These are phyloP conservation scores for Sebastes melanostomus DNA, from an alignment of 2,797 vertebrate genomes.

Conservation along the genomic window DNA sequence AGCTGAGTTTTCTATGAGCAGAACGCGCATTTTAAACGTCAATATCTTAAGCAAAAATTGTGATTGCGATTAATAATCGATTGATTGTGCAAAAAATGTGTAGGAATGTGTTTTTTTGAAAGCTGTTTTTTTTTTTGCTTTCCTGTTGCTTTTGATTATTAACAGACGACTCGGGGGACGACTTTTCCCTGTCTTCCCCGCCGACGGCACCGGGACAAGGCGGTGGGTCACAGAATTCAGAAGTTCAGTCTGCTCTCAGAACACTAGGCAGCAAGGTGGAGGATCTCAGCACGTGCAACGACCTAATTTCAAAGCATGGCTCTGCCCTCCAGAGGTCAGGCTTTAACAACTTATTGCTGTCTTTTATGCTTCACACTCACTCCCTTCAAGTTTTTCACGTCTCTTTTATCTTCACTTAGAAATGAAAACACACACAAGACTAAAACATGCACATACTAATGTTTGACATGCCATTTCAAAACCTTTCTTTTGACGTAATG, in stretches of 20 bases:
- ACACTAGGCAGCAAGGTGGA: conserved; percentile 95
- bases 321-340: conserved; percentile 92
- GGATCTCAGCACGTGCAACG: conserved; percentile 96
- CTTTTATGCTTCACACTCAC: neutral
- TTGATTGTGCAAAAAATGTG: neutral
- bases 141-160: neutral
- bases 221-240: conserved; percentile 85
- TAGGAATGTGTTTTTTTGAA: neutral
- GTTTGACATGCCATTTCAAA: neutral
- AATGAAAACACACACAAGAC: neutral
- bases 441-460: neutral
- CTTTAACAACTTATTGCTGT: neutral
- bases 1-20: no score
- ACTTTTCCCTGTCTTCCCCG: conserved; percentile 85
- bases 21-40: no score
- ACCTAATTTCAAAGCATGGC: conserved; percentile 97
- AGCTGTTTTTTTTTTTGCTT: neutral
- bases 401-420: neutral
- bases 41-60: accelerated
- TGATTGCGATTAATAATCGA: no score
- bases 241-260: conserved; percentile 92
- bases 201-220: conserved; percentile 75
- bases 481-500: neutral
- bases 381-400: neutral
- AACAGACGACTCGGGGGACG: conserved; percentile 94